Conservation (phyloP, 2,888 invertebrate genomes). For the Argyra leucocephala region DNA sequence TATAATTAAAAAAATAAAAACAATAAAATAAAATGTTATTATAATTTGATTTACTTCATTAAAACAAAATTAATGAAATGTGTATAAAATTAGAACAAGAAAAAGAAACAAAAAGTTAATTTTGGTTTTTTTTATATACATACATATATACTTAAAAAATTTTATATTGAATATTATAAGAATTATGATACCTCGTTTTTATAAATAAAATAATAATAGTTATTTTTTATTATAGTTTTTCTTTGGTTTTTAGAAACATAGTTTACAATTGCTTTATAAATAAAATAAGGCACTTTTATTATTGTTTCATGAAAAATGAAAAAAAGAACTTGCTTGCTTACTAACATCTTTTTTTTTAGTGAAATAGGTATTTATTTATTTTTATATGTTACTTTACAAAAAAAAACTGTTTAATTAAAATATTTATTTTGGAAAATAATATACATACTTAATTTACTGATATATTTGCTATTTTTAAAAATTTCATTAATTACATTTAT, state of each 20-base stretch:
- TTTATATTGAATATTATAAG: background rate
- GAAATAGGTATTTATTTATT: too few relatives aligned
- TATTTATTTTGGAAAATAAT: too few relatives aligned
- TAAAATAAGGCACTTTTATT: conserved; percentile 1
- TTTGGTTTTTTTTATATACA: too few relatives aligned
- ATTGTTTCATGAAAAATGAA: background rate
- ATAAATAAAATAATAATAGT: background rate
- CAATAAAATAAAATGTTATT: background rate
- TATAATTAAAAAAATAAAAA: background rate
- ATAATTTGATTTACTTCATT: background rate
- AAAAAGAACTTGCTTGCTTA: background rate
- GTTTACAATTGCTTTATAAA: background rate
- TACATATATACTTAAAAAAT: background rate
- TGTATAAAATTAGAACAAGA: background rate
- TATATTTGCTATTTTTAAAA: too few relatives aligned
- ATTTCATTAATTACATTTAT: too few relatives aligned
- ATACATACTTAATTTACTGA: too few relatives aligned
- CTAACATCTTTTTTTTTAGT: background rate
- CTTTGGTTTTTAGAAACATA: background rate
- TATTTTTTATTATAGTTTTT: background rate
- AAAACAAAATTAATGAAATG: background rate
- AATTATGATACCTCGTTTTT: conserved; percentile 4
- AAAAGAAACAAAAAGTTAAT: background rate
- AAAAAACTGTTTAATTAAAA: too few relatives aligned
- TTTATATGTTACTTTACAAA: too few relatives aligned